Evolutionary conservation across 2,888 invertebrate species (phyloP).

Genomic region (Phortica okadai): DNA sequence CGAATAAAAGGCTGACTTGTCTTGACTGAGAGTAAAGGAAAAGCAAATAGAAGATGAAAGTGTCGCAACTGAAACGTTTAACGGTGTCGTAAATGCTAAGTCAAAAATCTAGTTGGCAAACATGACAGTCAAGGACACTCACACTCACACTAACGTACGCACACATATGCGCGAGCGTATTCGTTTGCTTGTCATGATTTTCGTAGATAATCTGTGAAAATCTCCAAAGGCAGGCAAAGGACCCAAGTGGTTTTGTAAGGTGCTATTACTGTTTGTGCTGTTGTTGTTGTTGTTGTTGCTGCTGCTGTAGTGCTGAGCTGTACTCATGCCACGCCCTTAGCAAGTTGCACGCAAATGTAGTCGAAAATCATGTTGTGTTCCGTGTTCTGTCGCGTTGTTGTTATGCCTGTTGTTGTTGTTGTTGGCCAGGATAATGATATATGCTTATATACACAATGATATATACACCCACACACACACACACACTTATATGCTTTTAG

Average conservation of each 20-base stretch:
- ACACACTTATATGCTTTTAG: not conserved
- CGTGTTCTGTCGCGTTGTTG: slow-evolving; percentile 6
- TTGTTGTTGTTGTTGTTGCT: not conserved
- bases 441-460: not conserved
- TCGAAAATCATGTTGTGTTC: slow-evolving; percentile 16
- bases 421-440: slow-evolving; percentile 19
- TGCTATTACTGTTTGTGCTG: not conserved
- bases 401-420: not conserved
- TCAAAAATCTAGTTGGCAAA: slow-evolving; percentile 67
- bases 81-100: slow-evolving; percentile 58
- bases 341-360: slow-evolving; percentile 5
- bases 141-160: slow-evolving; percentile 4
- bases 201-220: slow-evolving; percentile 29
- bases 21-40: not conserved
- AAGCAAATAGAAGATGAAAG: slow-evolving; percentile 29
- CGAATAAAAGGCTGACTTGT: not conserved
- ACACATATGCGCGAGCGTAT: not conserved
- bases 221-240: slow-evolving; percentile 40
- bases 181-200: slow-evolving; percentile 38
- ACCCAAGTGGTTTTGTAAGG: not conserved
- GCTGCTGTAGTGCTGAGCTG: not conserved
- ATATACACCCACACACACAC: slow-evolving; percentile 40
- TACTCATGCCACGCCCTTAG: not conserved
- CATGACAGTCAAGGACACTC: slow-evolving; percentile 48
- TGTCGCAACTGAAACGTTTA: slow-evolving; percentile 52